Evolutionary conservation across 2,797 vertebrate genomes (phyloP).

Genomic region (Orientallactaga sibirica): DNA sequence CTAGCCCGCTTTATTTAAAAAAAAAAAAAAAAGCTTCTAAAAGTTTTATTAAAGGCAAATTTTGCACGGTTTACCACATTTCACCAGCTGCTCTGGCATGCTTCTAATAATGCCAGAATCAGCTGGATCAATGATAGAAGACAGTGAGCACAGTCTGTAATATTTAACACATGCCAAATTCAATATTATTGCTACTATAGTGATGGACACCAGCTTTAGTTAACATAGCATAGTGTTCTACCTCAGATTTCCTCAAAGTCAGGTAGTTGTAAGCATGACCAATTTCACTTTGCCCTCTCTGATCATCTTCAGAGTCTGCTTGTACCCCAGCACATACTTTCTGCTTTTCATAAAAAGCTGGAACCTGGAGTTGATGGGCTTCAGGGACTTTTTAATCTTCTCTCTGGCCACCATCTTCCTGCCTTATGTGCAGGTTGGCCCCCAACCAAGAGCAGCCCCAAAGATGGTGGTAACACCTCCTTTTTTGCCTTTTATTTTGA

Average conservation of each 20-base stretch:
- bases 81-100: background rate
- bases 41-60: background rate
- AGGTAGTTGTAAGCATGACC: background rate
- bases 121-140: slow-evolving; percentile 98
- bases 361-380: too few relatives aligned
- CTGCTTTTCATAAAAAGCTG: too few relatives aligned
- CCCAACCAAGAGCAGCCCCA: too few relatives aligned
- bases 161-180: slow-evolving; percentile 97
- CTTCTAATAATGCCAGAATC: background rate
- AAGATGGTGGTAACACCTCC: too few relatives aligned
- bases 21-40: background rate
- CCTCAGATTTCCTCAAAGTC: slow-evolving; percentile 95
- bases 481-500: background rate
- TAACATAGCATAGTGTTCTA: slow-evolving; percentile 98
- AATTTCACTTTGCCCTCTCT: slow-evolving; percentile 7
- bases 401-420: too few relatives aligned
- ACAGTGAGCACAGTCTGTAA: slow-evolving; percentile 98
- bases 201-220: slow-evolving; percentile 99
- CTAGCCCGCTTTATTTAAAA: too few relatives aligned
- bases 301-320: too few relatives aligned
- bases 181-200: slow-evolving; percentile 99
- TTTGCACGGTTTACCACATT: background rate
- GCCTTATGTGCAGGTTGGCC: too few relatives aligned
- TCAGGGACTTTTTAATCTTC: too few relatives aligned
- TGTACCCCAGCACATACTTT: too few relatives aligned